Evolutionary conservation across 1,140 invertebrate species (phyloP).

Genomic region (Probaryconus sp.): DNA sequence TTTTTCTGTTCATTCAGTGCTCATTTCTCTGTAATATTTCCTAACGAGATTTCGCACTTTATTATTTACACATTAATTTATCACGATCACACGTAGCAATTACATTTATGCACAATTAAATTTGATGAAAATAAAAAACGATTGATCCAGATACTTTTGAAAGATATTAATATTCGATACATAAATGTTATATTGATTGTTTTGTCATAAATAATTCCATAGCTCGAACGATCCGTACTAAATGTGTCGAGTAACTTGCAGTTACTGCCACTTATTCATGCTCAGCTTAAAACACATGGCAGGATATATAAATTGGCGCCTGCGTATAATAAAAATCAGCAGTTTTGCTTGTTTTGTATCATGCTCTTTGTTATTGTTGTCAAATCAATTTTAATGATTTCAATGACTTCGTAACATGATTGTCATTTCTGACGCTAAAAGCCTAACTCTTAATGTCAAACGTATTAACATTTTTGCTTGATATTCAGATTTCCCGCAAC

Average conservation of each 20-base stretch:
- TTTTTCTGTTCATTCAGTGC: conserved; percentile 24
- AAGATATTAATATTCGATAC: conserved; percentile 38
- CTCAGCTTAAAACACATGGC: conserved; percentile 50
- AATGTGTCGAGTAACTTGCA: conserved; percentile 55
- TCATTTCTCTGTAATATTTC: conserved; percentile 29
- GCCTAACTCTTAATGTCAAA: too few relatives aligned
- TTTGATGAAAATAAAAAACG: neutral
- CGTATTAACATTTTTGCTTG: too few relatives aligned
- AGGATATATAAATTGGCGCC: conserved; percentile 48
- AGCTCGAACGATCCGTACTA: conserved; percentile 40
- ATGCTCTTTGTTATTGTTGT: too few relatives aligned
- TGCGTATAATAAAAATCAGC: conserved; percentile 51
- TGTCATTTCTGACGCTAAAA: too few relatives aligned
- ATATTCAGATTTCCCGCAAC: too few relatives aligned
- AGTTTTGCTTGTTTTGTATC: too few relatives aligned
- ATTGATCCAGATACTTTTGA: conserved; percentile 15
- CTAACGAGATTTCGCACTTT: conserved; percentile 28
- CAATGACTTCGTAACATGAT: too few relatives aligned
- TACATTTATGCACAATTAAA: neutral
- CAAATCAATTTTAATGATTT: too few relatives aligned
- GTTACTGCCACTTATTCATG: conserved; percentile 55
- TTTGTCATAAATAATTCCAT: conserved; percentile 48
- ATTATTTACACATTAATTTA: conserved; percentile 22
- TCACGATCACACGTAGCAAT: conserved; percentile 9
- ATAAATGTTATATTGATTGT: conserved; percentile 48